Evolutionary conservation across 2,888 invertebrate genomes (phyloP).

Genomic region (Lamproptera curius): DNA sequence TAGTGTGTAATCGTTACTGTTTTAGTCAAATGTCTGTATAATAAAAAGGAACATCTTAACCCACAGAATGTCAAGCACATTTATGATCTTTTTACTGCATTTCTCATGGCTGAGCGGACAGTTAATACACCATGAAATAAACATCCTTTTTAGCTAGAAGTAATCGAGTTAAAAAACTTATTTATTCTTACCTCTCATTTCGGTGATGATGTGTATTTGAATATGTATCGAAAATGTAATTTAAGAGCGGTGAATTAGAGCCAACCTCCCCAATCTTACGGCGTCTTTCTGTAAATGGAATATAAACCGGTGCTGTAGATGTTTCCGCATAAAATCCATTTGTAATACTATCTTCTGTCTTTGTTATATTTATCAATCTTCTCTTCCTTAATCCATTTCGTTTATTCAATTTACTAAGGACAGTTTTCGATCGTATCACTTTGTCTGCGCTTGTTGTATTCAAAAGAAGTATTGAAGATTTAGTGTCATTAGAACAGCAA

Average conservation of each 20-base stretch:
- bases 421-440: constrained; percentile 30
- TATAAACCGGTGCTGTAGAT: constrained; percentile 37
- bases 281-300: constrained; percentile 46
- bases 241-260: constrained; percentile 64
- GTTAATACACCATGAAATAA: too few species aligned
- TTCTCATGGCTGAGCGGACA: too few species aligned
- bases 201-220: constrained; percentile 66
- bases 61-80: too few species aligned
- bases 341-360: constrained; percentile 35
- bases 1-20: too few species aligned
- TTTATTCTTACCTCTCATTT: constrained; percentile 59
- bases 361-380: constrained; percentile 48
- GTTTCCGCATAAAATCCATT: constrained; percentile 31
- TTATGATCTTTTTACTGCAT: too few species aligned
- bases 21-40: too few species aligned
- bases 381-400: constrained; percentile 50
- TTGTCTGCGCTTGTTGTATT: constrained; percentile 43
- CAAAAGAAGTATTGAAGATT: constrained; percentile 12
- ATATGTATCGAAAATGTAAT: constrained; percentile 71
- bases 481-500: constrained; percentile 36
- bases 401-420: constrained; percentile 25
- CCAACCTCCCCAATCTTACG: constrained; percentile 63
- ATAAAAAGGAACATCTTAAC: too few species aligned
- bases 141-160: too few species aligned
- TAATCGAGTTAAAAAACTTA: too few species aligned